These are phyloP conservation scores for Trachelus stipa DNA, from an alignment of 2,888 invertebrate genomes.

Conservation along the genomic window DNA sequence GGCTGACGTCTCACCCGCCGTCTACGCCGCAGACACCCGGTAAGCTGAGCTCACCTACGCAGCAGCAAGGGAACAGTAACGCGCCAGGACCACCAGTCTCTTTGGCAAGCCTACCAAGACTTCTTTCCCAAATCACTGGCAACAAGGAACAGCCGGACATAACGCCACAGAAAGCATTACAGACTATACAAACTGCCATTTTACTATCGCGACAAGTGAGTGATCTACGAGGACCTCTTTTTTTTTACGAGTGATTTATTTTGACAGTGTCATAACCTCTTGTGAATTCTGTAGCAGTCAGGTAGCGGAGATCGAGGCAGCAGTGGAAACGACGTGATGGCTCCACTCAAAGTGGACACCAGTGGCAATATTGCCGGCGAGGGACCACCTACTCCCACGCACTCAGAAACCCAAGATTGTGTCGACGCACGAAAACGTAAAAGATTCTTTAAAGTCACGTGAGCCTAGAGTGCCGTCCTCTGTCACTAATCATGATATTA, in stretches of 20 bases:
- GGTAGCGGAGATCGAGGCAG: constrained; percentile 55
- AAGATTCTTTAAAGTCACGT: constrained; percentile 30
- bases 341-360: constrained; percentile 70
- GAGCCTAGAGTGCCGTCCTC: not conserved
- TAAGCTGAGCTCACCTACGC: constrained; percentile 58
- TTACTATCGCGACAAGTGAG: constrained; percentile 63
- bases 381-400: constrained; percentile 83
- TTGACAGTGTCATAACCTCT: not conserved
- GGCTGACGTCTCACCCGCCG: constrained; percentile 72
- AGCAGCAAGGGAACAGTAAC: constrained; percentile 56
- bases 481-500: not conserved
- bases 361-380: constrained; percentile 67
- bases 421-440: constrained; percentile 75
- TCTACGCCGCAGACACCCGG: constrained; percentile 59
- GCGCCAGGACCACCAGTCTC: constrained; percentile 68
- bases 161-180: constrained; percentile 70
- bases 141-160: constrained; percentile 68
- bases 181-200: constrained; percentile 69
- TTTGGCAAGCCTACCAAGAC: constrained; percentile 68
- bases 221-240: not conserved
- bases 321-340: constrained; percentile 60
- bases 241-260: not conserved
- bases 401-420: constrained; percentile 78
- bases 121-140: constrained; percentile 68
- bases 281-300: constrained; percentile 46